Conservation (phyloP, 2,888 invertebrate genomes). For the Nasonia oneida region DNA sequence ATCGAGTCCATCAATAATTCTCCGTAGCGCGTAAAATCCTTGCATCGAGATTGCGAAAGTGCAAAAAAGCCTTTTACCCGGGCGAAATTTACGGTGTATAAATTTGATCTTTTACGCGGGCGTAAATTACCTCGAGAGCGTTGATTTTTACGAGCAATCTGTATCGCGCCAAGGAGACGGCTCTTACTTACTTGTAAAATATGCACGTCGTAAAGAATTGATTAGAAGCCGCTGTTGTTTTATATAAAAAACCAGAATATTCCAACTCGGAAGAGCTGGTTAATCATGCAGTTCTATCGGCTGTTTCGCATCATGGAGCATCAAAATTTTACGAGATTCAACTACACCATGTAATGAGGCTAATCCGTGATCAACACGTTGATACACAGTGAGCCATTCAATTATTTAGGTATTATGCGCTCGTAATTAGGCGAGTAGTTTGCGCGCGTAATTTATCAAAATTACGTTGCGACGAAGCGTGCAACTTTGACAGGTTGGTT, state of each 20-base stretch:
- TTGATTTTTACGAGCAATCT: slow-evolving; percentile 38
- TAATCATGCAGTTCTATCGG: not conserved
- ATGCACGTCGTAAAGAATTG: slow-evolving; percentile 23
- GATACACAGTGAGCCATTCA: not conserved
- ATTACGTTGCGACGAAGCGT: not conserved
- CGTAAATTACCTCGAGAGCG: slow-evolving; percentile 7
- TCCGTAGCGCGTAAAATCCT: not conserved
- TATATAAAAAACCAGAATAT: not conserved
- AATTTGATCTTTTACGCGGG: not conserved
- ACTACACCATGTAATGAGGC: not conserved
- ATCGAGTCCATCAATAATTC: not conserved
- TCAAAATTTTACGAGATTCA: not conserved
- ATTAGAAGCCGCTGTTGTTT: slow-evolving; percentile 4
- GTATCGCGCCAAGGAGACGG: not conserved
- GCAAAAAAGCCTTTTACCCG: not conserved
- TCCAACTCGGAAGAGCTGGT: not conserved
- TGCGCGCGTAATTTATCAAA: not conserved
- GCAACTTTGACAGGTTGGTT: no score
- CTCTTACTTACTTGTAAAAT: slow-evolving; percentile 1
- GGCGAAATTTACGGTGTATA: not conserved
- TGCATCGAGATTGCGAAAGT: not conserved
- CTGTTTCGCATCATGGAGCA: not conserved
- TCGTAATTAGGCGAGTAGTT: not conserved
- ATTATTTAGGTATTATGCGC: not conserved
- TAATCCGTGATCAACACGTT: not conserved